These are phyloP conservation scores for Phrynocephalus versicolor DNA, from an alignment of 2,113 vertebrate genomes.

Conservation along the genomic window DNA sequence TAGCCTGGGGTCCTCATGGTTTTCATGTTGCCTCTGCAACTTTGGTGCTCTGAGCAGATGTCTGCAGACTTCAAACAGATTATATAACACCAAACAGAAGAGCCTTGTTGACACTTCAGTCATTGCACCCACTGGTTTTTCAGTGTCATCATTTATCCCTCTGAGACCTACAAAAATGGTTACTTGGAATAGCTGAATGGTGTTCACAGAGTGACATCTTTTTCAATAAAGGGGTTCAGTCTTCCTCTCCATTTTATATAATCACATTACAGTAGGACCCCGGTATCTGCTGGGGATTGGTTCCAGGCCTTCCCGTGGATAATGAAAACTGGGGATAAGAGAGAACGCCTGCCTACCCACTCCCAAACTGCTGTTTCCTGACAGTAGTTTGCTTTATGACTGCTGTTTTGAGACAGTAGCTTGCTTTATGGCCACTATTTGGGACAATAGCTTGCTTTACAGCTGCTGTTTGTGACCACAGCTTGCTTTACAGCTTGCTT, in stretches of 20 bases:
- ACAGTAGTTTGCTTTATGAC: too few species aligned
- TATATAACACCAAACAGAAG: constrained; percentile 54
- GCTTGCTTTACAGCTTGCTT: too few species aligned
- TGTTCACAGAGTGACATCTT: background rate
- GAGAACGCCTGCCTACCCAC: too few species aligned
- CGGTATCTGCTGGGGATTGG: too few species aligned
- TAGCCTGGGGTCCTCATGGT: constrained; percentile 57
- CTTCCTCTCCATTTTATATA: background rate
- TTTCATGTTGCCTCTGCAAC: constrained; percentile 27
- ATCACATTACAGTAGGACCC: background rate
- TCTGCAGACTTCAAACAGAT: constrained; percentile 57
- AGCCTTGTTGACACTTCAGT: constrained; percentile 19
- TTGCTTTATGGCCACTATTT: too few species aligned
- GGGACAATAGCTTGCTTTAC: too few species aligned
- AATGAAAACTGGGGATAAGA: too few species aligned
- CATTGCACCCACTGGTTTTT: constrained; percentile 36
- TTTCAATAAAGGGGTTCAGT: background rate
- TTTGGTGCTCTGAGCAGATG: constrained; percentile 58
- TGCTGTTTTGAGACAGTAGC: too few species aligned
- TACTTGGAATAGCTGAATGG: background rate
- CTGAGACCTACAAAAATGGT: constrained; percentile 20
- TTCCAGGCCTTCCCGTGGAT: too few species aligned
- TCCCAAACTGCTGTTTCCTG: too few species aligned
- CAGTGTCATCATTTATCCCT: constrained; percentile 18
- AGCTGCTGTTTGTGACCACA: too few species aligned